phyloP scores from a whole-genome alignment of 2,113 vertebrate species.

The Corythornis cristatus region DNA sequence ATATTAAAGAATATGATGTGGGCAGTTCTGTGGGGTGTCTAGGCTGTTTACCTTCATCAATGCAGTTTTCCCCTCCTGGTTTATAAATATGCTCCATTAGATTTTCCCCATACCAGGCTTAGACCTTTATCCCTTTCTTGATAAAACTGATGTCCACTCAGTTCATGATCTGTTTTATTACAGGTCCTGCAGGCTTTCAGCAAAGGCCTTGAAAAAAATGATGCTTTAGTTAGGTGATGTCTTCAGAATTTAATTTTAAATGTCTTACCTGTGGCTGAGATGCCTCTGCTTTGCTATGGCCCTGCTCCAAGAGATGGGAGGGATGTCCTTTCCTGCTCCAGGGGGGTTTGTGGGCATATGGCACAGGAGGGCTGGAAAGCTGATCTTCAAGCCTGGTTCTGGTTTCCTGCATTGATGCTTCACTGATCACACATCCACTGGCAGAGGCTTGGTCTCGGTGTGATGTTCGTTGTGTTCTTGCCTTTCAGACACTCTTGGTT shows the following conservation, averaged over 20 bases:
- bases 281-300: not conserved
- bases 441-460: accelerated
- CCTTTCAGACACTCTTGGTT: not conserved
- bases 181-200: not conserved
- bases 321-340: not conserved
- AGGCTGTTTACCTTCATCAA: slow-evolving; percentile 68
- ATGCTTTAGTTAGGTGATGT: not conserved
- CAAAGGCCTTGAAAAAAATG: not conserved
- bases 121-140: slow-evolving; percentile 29
- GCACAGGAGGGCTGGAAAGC: not conserved
- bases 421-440: not conserved
- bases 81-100: slow-evolving; percentile 64
- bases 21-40: slow-evolving; percentile 75
- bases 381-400: not conserved
- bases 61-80: slow-evolving; percentile 57
- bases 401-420: not conserved
- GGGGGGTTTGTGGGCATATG: not conserved
- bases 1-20: slow-evolving; percentile 69
- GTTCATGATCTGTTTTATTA: not conserved
- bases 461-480: not conserved
- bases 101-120: slow-evolving; percentile 19
- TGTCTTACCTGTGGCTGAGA: not conserved
- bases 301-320: not conserved
- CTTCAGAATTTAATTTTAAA: not conserved
- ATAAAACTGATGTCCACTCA: not conserved